Percentiles rank a stretch among this genome's conserved stretches.
Evolutionary conservation across 2,888 invertebrate genomes (phyloP).

Genomic region (Megastigmus dorsalis): DNA sequence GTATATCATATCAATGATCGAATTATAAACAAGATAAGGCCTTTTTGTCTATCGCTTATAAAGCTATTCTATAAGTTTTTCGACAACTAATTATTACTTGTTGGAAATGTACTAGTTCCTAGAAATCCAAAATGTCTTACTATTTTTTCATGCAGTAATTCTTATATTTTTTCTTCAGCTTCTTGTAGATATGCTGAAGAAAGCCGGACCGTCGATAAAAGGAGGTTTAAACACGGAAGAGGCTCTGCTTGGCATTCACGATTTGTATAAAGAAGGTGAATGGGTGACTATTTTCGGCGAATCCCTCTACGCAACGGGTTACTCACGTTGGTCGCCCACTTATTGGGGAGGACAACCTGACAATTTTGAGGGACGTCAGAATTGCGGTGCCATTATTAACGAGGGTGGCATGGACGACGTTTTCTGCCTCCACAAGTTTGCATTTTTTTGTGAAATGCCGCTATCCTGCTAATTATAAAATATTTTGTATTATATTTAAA

Average conservation of each 20-base stretch:
- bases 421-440: conserved; percentile 58
- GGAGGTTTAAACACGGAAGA: conserved; percentile 57
- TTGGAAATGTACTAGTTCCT: too few relatives aligned
- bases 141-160: too few relatives aligned
- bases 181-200: conserved; percentile 57
- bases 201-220: conserved; percentile 53
- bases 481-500: too few relatives aligned
- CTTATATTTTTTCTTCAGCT: too few relatives aligned
- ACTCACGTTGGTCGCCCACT: conserved; percentile 58
- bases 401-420: conserved; percentile 61
- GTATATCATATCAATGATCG: too few relatives aligned
- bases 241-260: conserved; percentile 63
- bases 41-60: too few relatives aligned
- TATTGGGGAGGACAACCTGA: conserved; percentile 62
- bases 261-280: conserved; percentile 61
- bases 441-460: conserved; percentile 62
- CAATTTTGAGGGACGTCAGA: conserved; percentile 60
- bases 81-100: too few relatives aligned
- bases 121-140: too few relatives aligned
- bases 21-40: too few relatives aligned
- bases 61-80: too few relatives aligned
- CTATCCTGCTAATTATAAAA: too few relatives aligned
- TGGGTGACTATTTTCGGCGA: conserved; percentile 63
- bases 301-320: conserved; percentile 59
- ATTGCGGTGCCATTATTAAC: conserved; percentile 59